These are phyloP conservation scores for Ostrea denselamellosa DNA, from an alignment of 1,140 invertebrate genomes.

Conservation along the genomic window DNA sequence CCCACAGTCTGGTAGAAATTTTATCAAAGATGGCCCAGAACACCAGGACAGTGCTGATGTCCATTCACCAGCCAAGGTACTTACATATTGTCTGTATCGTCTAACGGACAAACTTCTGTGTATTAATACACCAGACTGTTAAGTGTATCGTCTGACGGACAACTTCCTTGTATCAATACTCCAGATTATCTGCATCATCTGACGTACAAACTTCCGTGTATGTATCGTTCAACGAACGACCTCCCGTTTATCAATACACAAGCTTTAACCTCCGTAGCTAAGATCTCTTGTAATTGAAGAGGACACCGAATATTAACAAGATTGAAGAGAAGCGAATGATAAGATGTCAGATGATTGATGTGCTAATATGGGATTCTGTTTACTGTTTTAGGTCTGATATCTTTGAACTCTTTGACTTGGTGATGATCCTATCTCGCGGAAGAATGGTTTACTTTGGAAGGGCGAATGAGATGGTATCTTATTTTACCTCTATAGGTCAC, in stretches of 20 bases:
- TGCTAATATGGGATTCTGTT: background rate
- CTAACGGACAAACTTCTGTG: background rate
- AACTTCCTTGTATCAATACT: no score
- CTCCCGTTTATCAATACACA: background rate
- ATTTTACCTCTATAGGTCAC: conserved; percentile 69
- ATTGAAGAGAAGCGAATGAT: background rate
- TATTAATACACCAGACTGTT: no score
- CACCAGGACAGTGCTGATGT: conserved; percentile 69
- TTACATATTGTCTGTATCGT: background rate
- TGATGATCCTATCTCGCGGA: conserved; percentile 72
- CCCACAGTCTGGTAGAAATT: conserved; percentile 71
- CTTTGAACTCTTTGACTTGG: conserved; percentile 73
- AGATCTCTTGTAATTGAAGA: background rate
- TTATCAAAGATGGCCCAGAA: conserved; percentile 68
- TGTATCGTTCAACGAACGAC: background rate
- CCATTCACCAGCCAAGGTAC: conserved; percentile 75
- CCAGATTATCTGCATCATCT: no score
- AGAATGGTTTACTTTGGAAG: conserved; percentile 70
- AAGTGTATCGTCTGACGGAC: no score
- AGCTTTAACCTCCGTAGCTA: background rate
- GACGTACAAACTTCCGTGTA: no score
- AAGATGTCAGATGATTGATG: background rate
- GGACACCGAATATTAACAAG: background rate
- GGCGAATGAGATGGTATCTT: conserved; percentile 67
- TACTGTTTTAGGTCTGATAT: conserved; percentile 71